These are phyloP conservation scores for Phoeniculus purpureus DNA, from an alignment of 2,797 vertebrate genomes.

Conservation along the genomic window DNA sequence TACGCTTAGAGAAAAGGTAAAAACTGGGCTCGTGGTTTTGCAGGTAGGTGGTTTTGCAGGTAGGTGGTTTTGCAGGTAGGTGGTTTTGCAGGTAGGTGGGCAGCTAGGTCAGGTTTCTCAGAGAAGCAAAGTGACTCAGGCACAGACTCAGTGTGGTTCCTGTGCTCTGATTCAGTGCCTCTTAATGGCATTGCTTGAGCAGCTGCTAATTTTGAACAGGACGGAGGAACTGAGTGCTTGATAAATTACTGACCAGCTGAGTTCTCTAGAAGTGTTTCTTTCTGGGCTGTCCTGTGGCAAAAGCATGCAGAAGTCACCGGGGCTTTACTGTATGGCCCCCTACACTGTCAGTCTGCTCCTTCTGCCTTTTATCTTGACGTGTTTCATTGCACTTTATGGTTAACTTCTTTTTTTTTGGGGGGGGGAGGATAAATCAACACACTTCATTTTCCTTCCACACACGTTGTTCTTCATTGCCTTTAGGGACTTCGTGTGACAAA, in stretches of 20 bases:
- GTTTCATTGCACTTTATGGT: constrained; percentile 8
- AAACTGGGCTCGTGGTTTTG: neutral
- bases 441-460: constrained; percentile 11
- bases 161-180: neutral
- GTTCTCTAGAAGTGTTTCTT: constrained; percentile 10
- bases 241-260: constrained; percentile 19
- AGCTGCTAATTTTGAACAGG: constrained; percentile 9
- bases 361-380: constrained; percentile 45
- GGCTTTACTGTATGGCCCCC: neutral
- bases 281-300: constrained; percentile 10
- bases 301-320: neutral
- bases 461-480: constrained; percentile 68
- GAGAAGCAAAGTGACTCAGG: neutral
- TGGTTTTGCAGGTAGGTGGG: neutral
- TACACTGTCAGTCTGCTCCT: neutral
- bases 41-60: neutral
- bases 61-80: neutral
- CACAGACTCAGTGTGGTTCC: neutral
- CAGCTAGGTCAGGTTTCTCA: neutral
- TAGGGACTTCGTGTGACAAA: constrained; percentile 70
- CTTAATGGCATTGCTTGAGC: neutral
- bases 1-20: neutral
- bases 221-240: neutral
- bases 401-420: neutral
- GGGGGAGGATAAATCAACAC: neutral